Evolutionary conservation across 64 coral and sea anemone genomes (phyloP).

Genomic region (Montipora sp.): DNA sequence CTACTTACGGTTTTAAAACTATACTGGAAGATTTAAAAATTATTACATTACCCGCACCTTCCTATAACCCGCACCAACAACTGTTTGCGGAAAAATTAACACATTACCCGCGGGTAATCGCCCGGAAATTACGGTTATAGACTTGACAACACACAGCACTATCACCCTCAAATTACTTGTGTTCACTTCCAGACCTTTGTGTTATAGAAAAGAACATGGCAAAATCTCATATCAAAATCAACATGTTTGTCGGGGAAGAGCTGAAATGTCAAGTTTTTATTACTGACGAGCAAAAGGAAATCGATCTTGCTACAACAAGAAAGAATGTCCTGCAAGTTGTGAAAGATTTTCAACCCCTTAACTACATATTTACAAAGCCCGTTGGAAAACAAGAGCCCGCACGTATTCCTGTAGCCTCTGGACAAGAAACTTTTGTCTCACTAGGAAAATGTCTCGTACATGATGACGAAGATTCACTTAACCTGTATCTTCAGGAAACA

Average conservation of each 20-base stretch:
- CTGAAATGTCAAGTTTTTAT: constrained; percentile 46
- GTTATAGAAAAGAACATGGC: constrained; percentile 8
- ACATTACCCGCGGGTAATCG: too few relatives aligned
- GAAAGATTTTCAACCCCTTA: constrained; percentile 27
- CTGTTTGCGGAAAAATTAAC: too few relatives aligned
- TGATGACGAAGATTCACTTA: constrained; percentile 24
- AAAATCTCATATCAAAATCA: constrained; percentile 12
- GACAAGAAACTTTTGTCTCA: constrained; percentile 40
- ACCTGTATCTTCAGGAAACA: constrained; percentile 47
- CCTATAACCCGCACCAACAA: too few relatives aligned
- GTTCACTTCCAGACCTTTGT: constrained; percentile 20
- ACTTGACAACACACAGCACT: constrained; percentile 30
- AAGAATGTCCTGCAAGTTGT: constrained; percentile 41
- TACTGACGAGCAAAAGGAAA: constrained; percentile 32
- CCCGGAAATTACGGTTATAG: neutral
- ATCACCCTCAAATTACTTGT: constrained; percentile 20
- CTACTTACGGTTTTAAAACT: too few relatives aligned
- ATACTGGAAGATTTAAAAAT: too few relatives aligned
- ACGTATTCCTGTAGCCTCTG: constrained; percentile 31
- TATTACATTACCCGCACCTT: too few relatives aligned
- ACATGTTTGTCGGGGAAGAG: constrained; percentile 42
- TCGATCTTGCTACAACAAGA: constrained; percentile 32
- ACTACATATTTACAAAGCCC: constrained; percentile 10
- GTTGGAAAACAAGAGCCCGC: constrained; percentile 17
- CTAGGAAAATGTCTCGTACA: constrained; percentile 24